phyloP scores from a whole-genome alignment of 2,888 invertebrate genomes.

The Halictus ligatus region DNA sequence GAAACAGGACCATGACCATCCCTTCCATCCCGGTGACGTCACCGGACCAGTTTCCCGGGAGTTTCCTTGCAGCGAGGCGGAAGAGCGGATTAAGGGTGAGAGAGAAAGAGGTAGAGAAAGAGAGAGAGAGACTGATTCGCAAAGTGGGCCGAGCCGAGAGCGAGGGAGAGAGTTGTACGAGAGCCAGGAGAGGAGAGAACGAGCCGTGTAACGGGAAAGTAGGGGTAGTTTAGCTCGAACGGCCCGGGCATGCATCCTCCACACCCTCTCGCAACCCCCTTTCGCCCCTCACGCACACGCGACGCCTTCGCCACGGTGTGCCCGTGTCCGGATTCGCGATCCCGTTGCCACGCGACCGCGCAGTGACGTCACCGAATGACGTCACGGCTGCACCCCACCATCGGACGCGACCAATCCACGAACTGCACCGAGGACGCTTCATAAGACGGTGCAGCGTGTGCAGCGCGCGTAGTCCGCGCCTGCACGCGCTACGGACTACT shows the following conservation, averaged over 20 bases:
- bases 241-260: conserved; percentile 72
- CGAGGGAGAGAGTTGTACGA: conserved; percentile 8
- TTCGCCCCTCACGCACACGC: conserved; percentile 40
- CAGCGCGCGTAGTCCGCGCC: conserved; percentile 31
- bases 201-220: conserved; percentile 46
- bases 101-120: conserved; percentile 32
- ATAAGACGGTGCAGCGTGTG: conserved; percentile 30
- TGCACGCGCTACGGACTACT: conserved; percentile 13
- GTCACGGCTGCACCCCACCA: conserved; percentile 69
- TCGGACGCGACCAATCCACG: conserved; percentile 47
- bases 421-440: conserved; percentile 25
- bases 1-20: conserved; percentile 61
- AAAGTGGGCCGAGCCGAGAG: conserved; percentile 52
- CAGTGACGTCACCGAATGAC: conserved; percentile 74
- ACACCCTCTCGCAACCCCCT: conserved; percentile 28
- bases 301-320: conserved; percentile 48
- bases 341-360: conserved; percentile 76
- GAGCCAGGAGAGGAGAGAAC: conserved; percentile 32
- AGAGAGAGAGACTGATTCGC: conserved; percentile 32
- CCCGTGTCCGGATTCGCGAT: conserved; percentile 78
- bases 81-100: conserved; percentile 39
- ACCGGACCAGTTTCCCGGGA: conserved; percentile 59
- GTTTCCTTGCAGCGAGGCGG: conserved; percentile 55
- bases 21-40: conserved; percentile 61
- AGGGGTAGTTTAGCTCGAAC: conserved; percentile 75